These are phyloP conservation scores for Amiota communis DNA, from an alignment of 2,888 invertebrate species.

Conservation along the genomic window DNA sequence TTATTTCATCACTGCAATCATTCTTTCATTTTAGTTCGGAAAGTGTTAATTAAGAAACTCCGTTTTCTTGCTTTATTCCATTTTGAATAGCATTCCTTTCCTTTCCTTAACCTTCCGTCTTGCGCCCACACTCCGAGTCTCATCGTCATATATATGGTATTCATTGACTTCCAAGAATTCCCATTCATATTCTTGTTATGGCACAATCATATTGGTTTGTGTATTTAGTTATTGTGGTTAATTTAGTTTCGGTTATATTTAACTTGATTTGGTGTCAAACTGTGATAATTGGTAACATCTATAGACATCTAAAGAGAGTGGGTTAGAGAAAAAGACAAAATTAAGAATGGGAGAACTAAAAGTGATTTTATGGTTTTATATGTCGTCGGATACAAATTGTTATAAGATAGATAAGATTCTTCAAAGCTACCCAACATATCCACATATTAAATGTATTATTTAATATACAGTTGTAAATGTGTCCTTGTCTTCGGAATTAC, in stretches of 20 bases:
- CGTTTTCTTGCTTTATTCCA: conserved; percentile 28
- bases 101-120: neutral
- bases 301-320: neutral
- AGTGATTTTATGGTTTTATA: no score
- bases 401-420: no score
- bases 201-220: conserved; percentile 1
- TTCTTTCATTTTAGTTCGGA: conserved; percentile 58
- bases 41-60: conserved; percentile 65
- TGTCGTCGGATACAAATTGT: no score
- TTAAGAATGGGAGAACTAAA: no score
- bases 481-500: no score
- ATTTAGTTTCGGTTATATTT: conserved; percentile 3
- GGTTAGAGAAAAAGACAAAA: no score
- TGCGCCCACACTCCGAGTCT: conserved; percentile 6
- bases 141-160: neutral
- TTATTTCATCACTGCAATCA: conserved; percentile 64
- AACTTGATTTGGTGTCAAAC: conserved; percentile 20
- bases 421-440: no score
- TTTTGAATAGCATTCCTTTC: neutral
- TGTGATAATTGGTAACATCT: conserved; percentile 22
- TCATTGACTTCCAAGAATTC: neutral
- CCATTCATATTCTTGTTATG: conserved; percentile 15
- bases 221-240: conserved; percentile 21
- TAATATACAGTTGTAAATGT: no score
- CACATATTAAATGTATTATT: no score